Base-by-base conservation (phyloP, 2,113 vertebrate species). In the Picathartes gymnocephalus region DNA sequence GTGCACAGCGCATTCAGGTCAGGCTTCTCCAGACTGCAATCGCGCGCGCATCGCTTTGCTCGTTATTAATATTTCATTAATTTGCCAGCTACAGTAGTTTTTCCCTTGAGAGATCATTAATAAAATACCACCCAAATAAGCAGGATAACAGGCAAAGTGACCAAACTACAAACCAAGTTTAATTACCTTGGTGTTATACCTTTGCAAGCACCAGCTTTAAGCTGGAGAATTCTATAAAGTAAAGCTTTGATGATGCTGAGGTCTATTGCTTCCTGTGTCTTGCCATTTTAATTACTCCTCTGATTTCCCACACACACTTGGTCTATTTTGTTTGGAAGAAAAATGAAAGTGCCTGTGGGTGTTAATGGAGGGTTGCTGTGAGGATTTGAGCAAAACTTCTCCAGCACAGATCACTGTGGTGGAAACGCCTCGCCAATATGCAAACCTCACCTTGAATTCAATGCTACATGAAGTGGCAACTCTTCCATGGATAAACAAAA, bases 31-130 rank as follows among this genome's bases (percentile, higher is more conserved):
- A 89, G 96, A 95, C 88, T 72, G 86, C 61, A 94, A 54, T 91
- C 86, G 92, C 66, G 90, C 72, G 84, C 28, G 24, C 84, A 90
- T 95, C 25, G 9, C 88, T 94, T 96, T 89, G 51, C 93, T 70
- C 97, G 74, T 86, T 97, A 98, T 98, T 98, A 98, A 98, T 98
- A 98, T 98, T 98, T 98, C 95, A 99, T 97, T 98, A 97, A 96
- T 97, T 96, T 96, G 93, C 89, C 95, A 97, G 90, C 96, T 97
- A 96, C 80, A 90, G 93, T 42, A 96, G 94, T 93, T 93, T 92
- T 88, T 98, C 98, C 96, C 97, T 90, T 88, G 97, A 97, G 97
- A 94, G 95, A 97, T 97, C 97, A 98, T 98, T 98, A 98, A 98
- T 98, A 97, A 98, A 98, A 98, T 96, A 97, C 93, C 90, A 97